Evolutionary conservation across 2,113 vertebrate species (phyloP).

Genomic region (Mixornis gularis): DNA sequence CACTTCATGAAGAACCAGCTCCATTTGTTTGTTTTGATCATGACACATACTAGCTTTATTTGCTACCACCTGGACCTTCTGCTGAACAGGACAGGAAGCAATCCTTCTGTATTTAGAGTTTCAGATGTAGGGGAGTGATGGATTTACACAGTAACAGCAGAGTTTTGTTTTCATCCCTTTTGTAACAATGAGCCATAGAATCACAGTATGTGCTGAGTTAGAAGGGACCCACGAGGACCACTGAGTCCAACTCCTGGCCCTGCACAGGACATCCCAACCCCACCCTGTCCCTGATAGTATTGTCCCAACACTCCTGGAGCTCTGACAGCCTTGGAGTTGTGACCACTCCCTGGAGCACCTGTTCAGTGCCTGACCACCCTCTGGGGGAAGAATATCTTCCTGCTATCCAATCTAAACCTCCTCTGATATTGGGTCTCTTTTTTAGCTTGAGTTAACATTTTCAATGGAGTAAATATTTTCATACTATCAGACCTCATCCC

Average conservation of each 20-base stretch:
- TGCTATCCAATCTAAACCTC: not conserved
- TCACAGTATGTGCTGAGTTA: not conserved
- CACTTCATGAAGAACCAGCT: not conserved
- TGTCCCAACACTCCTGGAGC: not conserved
- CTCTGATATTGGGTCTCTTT: not conserved
- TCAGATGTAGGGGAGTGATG: not conserved
- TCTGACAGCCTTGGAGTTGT: not conserved
- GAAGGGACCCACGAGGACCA: not conserved
- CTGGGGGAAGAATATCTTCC: not conserved
- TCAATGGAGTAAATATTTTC: not conserved
- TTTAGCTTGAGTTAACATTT: not conserved
- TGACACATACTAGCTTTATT: not conserved
- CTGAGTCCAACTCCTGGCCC: not conserved
- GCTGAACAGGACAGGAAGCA: not conserved
- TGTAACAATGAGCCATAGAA: not conserved
- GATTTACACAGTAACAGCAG: not conserved
- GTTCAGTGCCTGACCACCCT: fast-evolving
- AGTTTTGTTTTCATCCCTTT: not conserved
- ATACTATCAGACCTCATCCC: not conserved
- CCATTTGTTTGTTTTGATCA: not conserved
- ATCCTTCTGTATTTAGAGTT: not conserved
- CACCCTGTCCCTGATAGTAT: not conserved
- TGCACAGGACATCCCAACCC: not conserved
- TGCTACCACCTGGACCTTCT: not conserved
- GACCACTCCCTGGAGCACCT: not conserved